Percentiles rank a stretch among this genome's conserved stretches.
Conservation (phyloP, 2,797 vertebrate species). For the Lagorchestes hirsutus region DNA sequence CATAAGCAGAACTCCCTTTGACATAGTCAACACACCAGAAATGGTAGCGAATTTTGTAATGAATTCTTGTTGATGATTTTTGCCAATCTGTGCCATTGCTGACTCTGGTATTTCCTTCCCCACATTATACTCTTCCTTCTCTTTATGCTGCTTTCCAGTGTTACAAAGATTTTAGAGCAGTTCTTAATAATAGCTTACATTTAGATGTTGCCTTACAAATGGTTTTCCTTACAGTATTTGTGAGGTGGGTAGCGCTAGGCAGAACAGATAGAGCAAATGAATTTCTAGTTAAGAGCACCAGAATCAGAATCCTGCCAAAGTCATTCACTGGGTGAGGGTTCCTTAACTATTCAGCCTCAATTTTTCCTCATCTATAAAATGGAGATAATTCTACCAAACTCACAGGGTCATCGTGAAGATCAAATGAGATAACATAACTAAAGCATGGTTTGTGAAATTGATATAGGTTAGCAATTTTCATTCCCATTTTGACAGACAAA, state of each 20-base stretch:
- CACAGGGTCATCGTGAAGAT: neutral
- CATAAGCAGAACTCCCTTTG: neutral
- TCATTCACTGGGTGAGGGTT: neutral
- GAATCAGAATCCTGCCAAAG: neutral
- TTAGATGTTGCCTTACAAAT: neutral
- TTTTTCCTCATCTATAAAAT: neutral
- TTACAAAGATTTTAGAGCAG: neutral
- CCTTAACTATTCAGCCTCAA: neutral
- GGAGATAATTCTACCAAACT: neutral
- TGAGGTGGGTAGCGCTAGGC: neutral
- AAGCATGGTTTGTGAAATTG: neutral
- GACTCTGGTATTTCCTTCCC: neutral
- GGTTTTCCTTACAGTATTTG: neutral
- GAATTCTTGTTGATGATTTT: conserved; percentile 9
- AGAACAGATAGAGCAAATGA: neutral
- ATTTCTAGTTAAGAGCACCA: neutral
- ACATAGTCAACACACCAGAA: neutral
- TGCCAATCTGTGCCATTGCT: conserved; percentile 35
- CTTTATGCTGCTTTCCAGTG: neutral
- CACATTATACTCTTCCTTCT: conserved; percentile 14
- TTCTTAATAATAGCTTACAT: neutral
- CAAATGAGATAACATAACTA: neutral
- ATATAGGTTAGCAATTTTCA: neutral
- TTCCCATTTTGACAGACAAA: neutral
- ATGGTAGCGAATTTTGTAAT: neutral